Base-by-base conservation (phyloP, 2,113 vertebrate genomes). In the Gasterosteus aculeatus region DNA sequence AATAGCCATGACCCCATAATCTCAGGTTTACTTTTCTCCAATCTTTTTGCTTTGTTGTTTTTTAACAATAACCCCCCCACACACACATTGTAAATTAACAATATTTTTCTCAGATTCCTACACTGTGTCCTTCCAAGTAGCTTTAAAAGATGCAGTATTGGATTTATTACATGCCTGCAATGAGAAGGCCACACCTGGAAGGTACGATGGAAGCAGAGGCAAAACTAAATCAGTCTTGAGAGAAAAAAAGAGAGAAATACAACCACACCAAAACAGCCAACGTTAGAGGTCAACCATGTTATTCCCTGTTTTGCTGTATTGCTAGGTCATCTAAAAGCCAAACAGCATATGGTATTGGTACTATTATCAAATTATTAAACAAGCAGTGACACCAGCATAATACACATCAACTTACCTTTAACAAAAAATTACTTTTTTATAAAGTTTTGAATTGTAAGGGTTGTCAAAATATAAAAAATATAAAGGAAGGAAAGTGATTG, bases 221-320 rank as follows among this genome's bases (percentile, higher is more conserved):
- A 79, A 56, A 87, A 89, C 65, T 80, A 63, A 84, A 80, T 84
- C 76, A 81, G 70, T 60, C 19, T 41, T 75, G 78, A 76, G 67
- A 80, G 18, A 65, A 14, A 56, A 14, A 82, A 72, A 72, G 51
- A 63, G 41, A 66, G 75, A 78, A 70, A 83, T 65, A 73, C 26
- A 69, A 33, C 72, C 35, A 7, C 38, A 6, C 22, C 35, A 7
- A 57, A 76, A 31, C 10, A 42, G 15, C 1, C 16, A 44, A 11
- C 26, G 31, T 7, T 56, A 19, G 18, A 15, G 10, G 46, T 44
- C 26, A 74, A 9, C 29, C 26, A 39, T 22, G 16, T 19, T 18
- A 18, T 33, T 35, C 35, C 5, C 11, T 35, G 16, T 47, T 67
- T 68, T 39, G 39, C 18, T 31, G 3, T 46, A 8, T n/a, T 31